These are phyloP conservation scores for Epinephelus coioides DNA, from an alignment of 2,797 vertebrate species.

Conservation along the genomic window DNA sequence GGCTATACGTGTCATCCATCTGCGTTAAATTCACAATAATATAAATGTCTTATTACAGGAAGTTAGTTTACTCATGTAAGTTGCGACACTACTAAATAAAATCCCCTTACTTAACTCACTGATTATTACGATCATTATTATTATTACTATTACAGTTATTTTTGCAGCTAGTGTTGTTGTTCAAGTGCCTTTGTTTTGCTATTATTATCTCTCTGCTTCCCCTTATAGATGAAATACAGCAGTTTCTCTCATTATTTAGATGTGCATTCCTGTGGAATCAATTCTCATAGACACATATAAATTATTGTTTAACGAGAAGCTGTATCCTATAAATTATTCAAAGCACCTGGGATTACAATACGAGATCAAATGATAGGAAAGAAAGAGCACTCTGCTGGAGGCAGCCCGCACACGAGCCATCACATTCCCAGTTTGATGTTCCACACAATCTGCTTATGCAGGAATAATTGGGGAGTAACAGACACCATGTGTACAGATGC, in stretches of 20 bases:
- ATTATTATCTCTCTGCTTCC: constrained; percentile 79
- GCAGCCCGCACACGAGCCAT: constrained; percentile 87
- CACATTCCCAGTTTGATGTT: constrained; percentile 88
- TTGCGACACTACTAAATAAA: constrained; percentile 10
- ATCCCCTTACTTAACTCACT: constrained; percentile 21
- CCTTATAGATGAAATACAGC: constrained; percentile 82
- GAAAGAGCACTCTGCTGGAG: constrained; percentile 89
- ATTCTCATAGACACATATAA: constrained; percentile 90
- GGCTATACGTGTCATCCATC: not conserved
- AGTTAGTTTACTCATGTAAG: constrained; percentile 29
- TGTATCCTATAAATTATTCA: constrained; percentile 91
- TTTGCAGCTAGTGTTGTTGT: constrained; percentile 46
- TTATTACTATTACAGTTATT: constrained; percentile 27
- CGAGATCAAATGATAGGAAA: constrained; percentile 90
- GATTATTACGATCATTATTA: constrained; percentile 33
- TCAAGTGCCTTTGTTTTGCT: constrained; percentile 76
- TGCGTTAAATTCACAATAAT: not conserved
- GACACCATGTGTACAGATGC: constrained; percentile 79
- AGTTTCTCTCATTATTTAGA: constrained; percentile 89
- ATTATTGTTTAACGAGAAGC: constrained; percentile 92
- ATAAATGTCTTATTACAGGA: not conserved
- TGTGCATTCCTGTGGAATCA: constrained; percentile 86
- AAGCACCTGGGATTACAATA: constrained; percentile 91
- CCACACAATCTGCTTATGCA: constrained; percentile 89
- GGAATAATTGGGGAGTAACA: constrained; percentile 87